Percentiles rank a stretch among this genome's conserved stretches.
phyloP scores from a whole-genome alignment of 2,888 invertebrate species.

The Lasius fuliginosus region DNA sequence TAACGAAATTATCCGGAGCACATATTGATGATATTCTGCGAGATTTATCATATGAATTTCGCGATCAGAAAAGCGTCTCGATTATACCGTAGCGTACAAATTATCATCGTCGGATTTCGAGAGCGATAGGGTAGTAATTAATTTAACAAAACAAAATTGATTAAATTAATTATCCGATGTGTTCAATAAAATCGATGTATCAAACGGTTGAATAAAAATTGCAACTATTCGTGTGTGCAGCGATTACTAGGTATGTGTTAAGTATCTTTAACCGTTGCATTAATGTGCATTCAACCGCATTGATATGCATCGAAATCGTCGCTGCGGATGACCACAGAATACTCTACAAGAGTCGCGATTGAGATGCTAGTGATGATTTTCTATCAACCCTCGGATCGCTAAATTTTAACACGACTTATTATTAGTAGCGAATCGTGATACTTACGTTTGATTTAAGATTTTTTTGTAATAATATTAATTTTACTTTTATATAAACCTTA shows the following conservation, averaged over 20 bases:
- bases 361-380: constrained; percentile 6
- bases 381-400: not conserved
- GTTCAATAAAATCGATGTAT: not conserved
- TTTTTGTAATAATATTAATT: not conserved
- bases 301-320: constrained; percentile 16
- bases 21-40: not conserved
- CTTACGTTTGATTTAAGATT: not conserved
- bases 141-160: not conserved
- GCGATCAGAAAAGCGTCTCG: not conserved
- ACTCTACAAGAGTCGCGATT: not conserved
- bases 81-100: not conserved
- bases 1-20: not conserved
- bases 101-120: not conserved
- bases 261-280: not conserved
- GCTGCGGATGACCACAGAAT: not conserved
- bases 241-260: not conserved
- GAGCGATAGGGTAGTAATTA: not conserved
- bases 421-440: not conserved
- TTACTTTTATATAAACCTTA: not conserved
- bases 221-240: not conserved
- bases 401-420: not conserved
- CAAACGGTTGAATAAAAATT: not conserved
- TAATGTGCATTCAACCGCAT: constrained; percentile 10
- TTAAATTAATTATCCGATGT: not conserved
- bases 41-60: not conserved